These are phyloP conservation scores for Ictalurus punctatus DNA, from an alignment of 2,113 vertebrate species.

Conservation along the genomic window DNA sequence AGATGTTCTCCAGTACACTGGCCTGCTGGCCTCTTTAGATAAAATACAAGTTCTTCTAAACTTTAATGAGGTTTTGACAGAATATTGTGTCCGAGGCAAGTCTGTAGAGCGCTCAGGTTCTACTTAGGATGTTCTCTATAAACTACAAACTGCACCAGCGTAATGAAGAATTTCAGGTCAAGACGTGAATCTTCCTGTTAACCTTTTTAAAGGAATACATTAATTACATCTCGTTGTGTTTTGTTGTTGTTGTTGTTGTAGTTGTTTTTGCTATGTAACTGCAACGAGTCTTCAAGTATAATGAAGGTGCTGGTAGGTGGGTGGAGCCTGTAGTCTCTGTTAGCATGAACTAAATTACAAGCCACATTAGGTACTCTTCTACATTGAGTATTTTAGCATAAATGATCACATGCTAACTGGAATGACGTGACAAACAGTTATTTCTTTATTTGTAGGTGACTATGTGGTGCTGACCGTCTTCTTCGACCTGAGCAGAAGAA, in stretches of 20 bases:
- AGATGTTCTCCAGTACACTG: neutral
- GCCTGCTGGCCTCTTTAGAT: neutral
- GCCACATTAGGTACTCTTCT: neutral
- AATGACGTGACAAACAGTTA: neutral
- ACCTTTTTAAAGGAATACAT: neutral
- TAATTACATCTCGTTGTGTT: neutral
- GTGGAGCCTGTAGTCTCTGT: neutral
- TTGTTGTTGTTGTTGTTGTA: neutral
- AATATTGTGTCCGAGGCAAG: neutral
- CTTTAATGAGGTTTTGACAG: neutral
- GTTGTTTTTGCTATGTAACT: neutral
- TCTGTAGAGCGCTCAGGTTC: neutral
- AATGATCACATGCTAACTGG: neutral
- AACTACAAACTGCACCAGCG: too few relatives aligned
- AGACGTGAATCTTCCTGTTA: neutral
- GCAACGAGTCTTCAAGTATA: neutral
- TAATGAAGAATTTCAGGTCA: neutral
- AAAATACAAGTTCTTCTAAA: neutral
- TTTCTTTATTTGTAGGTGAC: conserved; percentile 76
- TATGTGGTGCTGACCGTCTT: conserved; percentile 96
- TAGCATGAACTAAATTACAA: neutral
- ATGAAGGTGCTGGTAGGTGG: neutral
- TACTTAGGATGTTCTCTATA: neutral
- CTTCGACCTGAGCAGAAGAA: conserved; percentile 97
- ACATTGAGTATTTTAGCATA: neutral